Conservation (phyloP, 2,888 invertebrate genomes). For the Thereva nobilitata region DNA sequence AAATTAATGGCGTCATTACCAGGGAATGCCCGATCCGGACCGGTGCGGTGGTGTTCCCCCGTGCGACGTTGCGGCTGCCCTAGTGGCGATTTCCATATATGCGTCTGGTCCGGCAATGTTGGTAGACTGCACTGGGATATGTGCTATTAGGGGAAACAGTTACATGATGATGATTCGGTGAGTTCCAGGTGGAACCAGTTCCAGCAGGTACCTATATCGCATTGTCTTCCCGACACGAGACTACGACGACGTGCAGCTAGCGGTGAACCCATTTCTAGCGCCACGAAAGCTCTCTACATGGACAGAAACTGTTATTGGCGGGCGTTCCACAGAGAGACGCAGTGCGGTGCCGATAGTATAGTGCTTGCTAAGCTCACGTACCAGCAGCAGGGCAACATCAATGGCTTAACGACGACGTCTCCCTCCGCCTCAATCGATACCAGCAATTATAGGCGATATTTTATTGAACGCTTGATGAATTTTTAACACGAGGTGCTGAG, state of each 20-base stretch:
- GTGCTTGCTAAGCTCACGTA: slow-evolving; percentile 24
- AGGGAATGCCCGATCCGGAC: slow-evolving; percentile 33
- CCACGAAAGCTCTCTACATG: no score
- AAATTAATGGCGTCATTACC: slow-evolving; percentile 43
- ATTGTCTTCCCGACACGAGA: no score
- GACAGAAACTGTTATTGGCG: no score
- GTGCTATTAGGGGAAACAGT: no score
- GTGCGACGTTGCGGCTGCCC: not conserved
- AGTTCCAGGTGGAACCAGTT: no score
- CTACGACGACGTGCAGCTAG: no score
- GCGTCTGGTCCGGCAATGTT: not conserved
- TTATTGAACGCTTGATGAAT: slow-evolving; percentile 48
- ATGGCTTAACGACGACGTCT: slow-evolving; percentile 34
- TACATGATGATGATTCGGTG: no score
- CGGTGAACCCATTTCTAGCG: no score
- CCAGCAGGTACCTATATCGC: no score
- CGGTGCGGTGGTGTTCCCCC: not conserved
- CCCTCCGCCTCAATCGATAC: slow-evolving; percentile 46
- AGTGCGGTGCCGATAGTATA: slow-evolving; percentile 2
- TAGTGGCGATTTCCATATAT: slow-evolving; percentile 19
- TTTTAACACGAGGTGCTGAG: slow-evolving; percentile 46
- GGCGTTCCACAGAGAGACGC: not conserved
- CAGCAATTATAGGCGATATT: slow-evolving; percentile 48
- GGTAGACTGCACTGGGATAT: no score
- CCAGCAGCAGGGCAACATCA: slow-evolving; percentile 21